Base-by-base conservation (phyloP, 2,113 vertebrate species). In the Bothrops jararaca region DNA sequence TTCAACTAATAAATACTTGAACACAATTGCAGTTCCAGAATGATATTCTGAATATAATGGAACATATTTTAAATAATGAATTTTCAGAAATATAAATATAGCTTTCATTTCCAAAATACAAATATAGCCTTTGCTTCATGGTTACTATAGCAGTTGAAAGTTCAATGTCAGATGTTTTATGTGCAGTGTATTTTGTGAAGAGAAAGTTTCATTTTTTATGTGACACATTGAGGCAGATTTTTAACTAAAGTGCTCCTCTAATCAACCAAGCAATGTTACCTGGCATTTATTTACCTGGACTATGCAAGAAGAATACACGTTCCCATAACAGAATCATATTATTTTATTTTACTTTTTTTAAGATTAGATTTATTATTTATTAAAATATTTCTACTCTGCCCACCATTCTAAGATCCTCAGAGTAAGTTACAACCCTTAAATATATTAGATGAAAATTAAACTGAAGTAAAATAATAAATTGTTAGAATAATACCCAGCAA, bases 121-220 rank as follows among this genome's bases (percentile, higher is more conserved):
- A 92, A 85, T 39, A 87, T 93, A 34, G 92, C 52, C 64, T 88
- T 64, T 93, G 26, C 26, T 42, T 91, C 80, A 91, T 85, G 18
- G 18, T 90, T 90, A 64, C 57, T 60, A 88, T n/a, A 5, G 64
- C 90, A 91, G 48, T 92, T 93, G 39, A 89, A 93, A 93, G 85
- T 12, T 60, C 93, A 54, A 85, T 57, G 0, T 85, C 89, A 88
- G 64, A 10, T 54, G 88, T 93, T 85, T 69, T 26, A 23, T 94
- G 89, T 93, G 54, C 56, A 85, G 13, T 90, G 11, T 89, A 93
- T 94, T 94, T 92, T 90, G 7, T 20, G 87, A 42, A 85, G 89
- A 23, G 80, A 94, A 92, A 0, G 92, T 64, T 93, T 94, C 80
- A 26, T 50, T 4, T 90, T 90, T 10, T 42, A 90, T 90, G 58